Base-by-base conservation (phyloP, 1,140 invertebrate genomes). In the Platyscapa corneri region DNA sequence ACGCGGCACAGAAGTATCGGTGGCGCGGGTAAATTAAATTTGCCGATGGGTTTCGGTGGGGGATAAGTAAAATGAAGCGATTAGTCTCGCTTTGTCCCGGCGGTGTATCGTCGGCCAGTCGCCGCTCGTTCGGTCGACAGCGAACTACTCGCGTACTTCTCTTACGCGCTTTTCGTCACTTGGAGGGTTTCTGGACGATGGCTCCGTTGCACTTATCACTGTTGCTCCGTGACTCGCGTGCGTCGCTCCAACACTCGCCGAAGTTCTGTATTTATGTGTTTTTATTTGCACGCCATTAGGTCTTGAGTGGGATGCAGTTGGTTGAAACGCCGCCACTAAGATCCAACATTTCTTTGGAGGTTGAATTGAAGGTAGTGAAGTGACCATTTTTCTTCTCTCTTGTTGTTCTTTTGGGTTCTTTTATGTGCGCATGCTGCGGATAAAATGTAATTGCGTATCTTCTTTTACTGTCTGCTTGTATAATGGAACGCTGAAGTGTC, bases 11-110 rank as follows among this genome's bases (percentile, higher is more conserved):
- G n/a, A n/a, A n/a, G n/a, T n/a, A n/a, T n/a, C n/a, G n/a, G 49
- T 16, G 18, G 16, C 49, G 49, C 49, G 49, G 16, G 23, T 3
- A 60, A 60, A 60, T 60, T 60, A 60, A 60, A 83, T 83, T 76
- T 77, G 56, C 56, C 82, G 32, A 77, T n/a, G 74, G 72, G 30
- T 6, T 0, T 8, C 39, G n/a, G 72, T 30, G 74, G 39, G 74
- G 74, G 39, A 49, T 27, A 42, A 75, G 56, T 39, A 12, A 77
- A 83, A 67, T n/a, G 60, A 56, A 64, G 27, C 56, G 23, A 60
- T 60, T 60, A 60, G 56, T 60, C 56, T 60, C 23, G 39, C 37
- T 74, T 18, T 42, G 39, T 42, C 37, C 37, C 37, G 6, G 0
- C 34, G 67, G 1, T 34, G 67, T 34, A 18, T 27, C 37, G 70